Evolutionary conservation across 1,140 invertebrate genomes (phyloP), one percentile per base, ranked within the genome.

Genomic region (Trachymyrmex septentrionalis): DNA sequence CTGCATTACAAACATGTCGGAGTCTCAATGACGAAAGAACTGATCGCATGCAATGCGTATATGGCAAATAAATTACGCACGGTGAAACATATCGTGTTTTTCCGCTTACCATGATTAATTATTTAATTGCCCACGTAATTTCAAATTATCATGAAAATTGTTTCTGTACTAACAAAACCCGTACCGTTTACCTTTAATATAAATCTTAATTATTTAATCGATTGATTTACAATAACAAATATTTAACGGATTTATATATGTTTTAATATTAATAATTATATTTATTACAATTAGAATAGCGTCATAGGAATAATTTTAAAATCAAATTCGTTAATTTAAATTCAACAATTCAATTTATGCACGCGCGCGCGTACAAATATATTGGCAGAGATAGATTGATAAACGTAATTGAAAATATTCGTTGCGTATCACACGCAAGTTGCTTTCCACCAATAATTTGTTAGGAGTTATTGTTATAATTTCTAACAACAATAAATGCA

Each of bases 11-110:
- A 75, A 55, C 80, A 69, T 75, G 69, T 61, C 69, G 27, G 69
- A 84, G 80, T 84, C 75, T 75, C 55, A 84, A 75, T 84, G 69
- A 84, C 80, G 38, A 61, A 75, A 75, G 80, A 21, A 44, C 27
- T 55, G 19, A n/a, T 55, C 69, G 24, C 80, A 75, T 84, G 69
- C 80, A 44, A 84, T 75, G 69, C 69, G 38, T 69, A 44, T 72
- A 69, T 75, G 67, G 24, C 38, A 55, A 21, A 57, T 57, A 24
- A 84, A 61, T 84, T 48, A 44, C 80, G n/a, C 44, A 72, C 69
- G 57, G 30, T 44, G 5, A 84, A 75, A 84, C 38, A 14, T 75
- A 73, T 84, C 55, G 10, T 7, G 69, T 84, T 61, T 61, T 73
- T 38, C 53, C 24, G 61, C 27, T 82, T 72, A 61, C 34, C 19